Base-by-base conservation (phyloP, 2,888 invertebrate species). In the Aproaerema taeniolella region DNA sequence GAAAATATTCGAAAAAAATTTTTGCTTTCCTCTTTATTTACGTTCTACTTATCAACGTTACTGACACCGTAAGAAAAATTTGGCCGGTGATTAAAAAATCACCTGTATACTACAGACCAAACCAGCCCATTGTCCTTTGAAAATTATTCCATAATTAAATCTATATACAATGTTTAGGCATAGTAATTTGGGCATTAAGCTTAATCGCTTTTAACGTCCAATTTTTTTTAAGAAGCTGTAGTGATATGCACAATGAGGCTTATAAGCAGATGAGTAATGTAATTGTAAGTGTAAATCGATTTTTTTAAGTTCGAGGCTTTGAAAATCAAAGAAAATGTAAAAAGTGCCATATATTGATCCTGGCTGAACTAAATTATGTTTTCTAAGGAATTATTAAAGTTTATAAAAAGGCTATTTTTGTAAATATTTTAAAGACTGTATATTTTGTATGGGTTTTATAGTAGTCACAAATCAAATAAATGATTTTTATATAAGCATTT, bases 361-460 rank as follows among this genome's bases (percentile, higher is more conserved):
- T 26, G 26, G 5, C 26, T n/a, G n/a, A 9, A 26, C 17, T 14
- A 13, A 16, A 16, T n/a, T n/a, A n/a, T n/a, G n/a, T n/a, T n/a
- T n/a, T n/a, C n/a, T n/a, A n/a, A n/a, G n/a, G n/a, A n/a, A n/a
- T n/a, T 20, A 38, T 9, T 37, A 33, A 37, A 39, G 38, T 41
- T 39, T 38, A 17, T n/a, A n/a, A 40, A 47, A 45, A 38, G 29
- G 37, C 50, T 58, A 67, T 69, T 61, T 68, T 26, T 26, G 26
- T 26, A 26, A 61, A 75, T 73, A 69, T 54, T 52, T 59, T 53
- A 60, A 85, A 83, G 83, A 85, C 83, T 85, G 83, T 85, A 81
- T 81, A 82, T 82, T 81, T 80, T 79, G 72, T 78, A 78, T 66
- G 61, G 52, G 58, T 61, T 62, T 65, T 37, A 29, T 36, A 17